These are phyloP conservation scores for Sebastiscus albofasciatus DNA, from an alignment of 2,797 vertebrate genomes.

Conservation along the genomic window DNA sequence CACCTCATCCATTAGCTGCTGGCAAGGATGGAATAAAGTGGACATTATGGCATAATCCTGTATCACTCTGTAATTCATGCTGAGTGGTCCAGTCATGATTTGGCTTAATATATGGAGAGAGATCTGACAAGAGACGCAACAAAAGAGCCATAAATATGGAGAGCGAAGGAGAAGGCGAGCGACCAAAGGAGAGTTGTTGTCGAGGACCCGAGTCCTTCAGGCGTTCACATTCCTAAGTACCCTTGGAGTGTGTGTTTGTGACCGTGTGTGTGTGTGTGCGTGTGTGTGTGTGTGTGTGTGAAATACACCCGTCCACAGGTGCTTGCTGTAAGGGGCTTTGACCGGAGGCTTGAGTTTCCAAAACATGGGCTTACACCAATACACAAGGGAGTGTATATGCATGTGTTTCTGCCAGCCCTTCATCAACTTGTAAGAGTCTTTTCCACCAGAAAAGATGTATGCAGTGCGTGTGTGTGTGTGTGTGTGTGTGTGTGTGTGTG, in stretches of 20 bases:
- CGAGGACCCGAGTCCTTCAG: slow-evolving; percentile 36
- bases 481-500: neutral
- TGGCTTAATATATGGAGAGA: slow-evolving; percentile 57
- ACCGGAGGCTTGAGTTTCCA: slow-evolving; percentile 75
- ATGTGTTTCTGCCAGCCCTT: slow-evolving; percentile 43
- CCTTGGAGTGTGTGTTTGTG: slow-evolving; percentile 30
- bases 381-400: slow-evolving; percentile 48
- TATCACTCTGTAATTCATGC: slow-evolving; percentile 68
- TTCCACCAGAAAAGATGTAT: slow-evolving; percentile 5
- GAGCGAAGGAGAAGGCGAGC: slow-evolving; percentile 18
- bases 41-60: slow-evolving; percentile 49
- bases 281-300: slow-evolving; percentile 27
- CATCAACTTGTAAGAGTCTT: slow-evolving; percentile 24
- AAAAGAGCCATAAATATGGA: slow-evolving; percentile 50
- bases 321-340: slow-evolving; percentile 68
- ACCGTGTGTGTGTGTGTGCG: slow-evolving; percentile 10
- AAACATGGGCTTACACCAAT: slow-evolving; percentile 69
- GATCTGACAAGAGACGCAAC: slow-evolving; percentile 50
- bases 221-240: slow-evolving; percentile 61
- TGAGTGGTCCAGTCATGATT: slow-evolving; percentile 56
- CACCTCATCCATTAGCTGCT: slow-evolving; percentile 70
- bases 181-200: slow-evolving; percentile 24
- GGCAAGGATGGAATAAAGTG: slow-evolving; percentile 31
- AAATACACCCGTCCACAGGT: slow-evolving; percentile 71
- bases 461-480: neutral